Base-by-base conservation (phyloP, 2,888 invertebrate genomes). In the Terebella lapidaria region DNA sequence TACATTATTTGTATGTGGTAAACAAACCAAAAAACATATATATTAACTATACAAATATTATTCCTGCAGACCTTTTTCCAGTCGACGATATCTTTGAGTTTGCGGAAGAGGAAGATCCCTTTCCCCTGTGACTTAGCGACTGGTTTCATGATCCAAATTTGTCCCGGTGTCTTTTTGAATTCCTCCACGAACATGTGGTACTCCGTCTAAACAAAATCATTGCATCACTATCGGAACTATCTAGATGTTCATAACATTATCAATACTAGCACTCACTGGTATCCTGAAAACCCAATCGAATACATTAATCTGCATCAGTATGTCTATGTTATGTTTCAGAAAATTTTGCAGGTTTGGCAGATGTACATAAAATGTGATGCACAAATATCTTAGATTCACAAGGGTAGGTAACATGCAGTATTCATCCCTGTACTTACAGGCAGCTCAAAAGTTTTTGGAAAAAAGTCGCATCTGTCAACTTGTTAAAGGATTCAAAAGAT, bases 91-190 rank as follows among this genome's bases (percentile, higher is more conserved):
- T 84, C 83, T 64, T 82, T 82, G 15, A 84, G 78, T 73, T 82
- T 83, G 57, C 84, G 76, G 71, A 87, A 86, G 22, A 87, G 77
- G 71, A 87, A 87, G 47, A 87, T 87, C 10, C 86, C 86, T 61
- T 82, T 81, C 22, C 86, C 86, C 74, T 86, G 85, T 10, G 85
- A 84, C 30, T 84, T 84, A 1, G 83, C 83, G 0, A 84, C 85
- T 1, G 86, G 86, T 70, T 87, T 87, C 78, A 87, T 86, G 57
- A 86, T 87, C 86, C 86, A 86, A n/a, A 84, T 84, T 2, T 82
- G 81, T 10, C 84, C 84, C 1, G 82, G 83, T 60, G 81, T 81
- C 60, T 81, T 83, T 66, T 84, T 82, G 70, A 85, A 85, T 70
- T 86, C 86, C 69, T 86, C 85, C 54, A 86, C 82, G 73, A 87